Evolutionary conservation across 2,797 vertebrate species (phyloP).

Genomic region (Lacerta bilineata): DNA sequence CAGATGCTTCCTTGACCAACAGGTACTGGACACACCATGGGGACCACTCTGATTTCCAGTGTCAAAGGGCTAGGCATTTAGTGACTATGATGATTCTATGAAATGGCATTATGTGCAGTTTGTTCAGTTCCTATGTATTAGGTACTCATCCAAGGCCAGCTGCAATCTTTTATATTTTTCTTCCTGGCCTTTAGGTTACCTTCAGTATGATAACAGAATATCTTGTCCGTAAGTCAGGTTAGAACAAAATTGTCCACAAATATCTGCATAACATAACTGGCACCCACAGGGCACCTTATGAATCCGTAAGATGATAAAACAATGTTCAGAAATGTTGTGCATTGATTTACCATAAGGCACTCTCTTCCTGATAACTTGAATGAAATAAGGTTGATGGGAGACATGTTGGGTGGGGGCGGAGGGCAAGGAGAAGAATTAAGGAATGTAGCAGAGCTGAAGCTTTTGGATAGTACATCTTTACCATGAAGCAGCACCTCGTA

Average conservation of each 20-base stretch:
- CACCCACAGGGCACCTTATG: slow-evolving; percentile 31
- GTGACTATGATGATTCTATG: neutral
- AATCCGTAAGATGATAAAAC: slow-evolving; percentile 4
- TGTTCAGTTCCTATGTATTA: neutral
- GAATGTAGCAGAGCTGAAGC: neutral
- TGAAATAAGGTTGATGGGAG: slow-evolving; percentile 28
- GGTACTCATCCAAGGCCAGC: neutral
- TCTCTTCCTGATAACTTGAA: slow-evolving; percentile 37
- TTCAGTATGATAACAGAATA: slow-evolving; percentile 2
- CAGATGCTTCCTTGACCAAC: too few species aligned
- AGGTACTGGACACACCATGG: too few species aligned
- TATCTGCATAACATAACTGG: slow-evolving; percentile 22
- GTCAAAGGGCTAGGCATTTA: neutral
- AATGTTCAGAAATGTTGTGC: neutral
- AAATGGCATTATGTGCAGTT: neutral
- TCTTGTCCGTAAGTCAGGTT: slow-evolving; percentile 24
- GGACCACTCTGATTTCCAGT: too few species aligned
- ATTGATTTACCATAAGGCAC: slow-evolving; percentile 26
- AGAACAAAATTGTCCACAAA: slow-evolving; percentile 46
- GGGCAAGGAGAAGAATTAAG: neutral
- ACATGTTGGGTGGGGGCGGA: neutral
- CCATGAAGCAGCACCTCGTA: neutral
- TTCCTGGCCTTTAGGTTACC: slow-evolving; percentile 27
- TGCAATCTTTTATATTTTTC: slow-evolving; percentile 46
- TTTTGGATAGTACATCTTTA: slow-evolving; percentile 6